Conservation (phyloP, 2,113 vertebrate genomes). For the Athene noctua region DNA sequence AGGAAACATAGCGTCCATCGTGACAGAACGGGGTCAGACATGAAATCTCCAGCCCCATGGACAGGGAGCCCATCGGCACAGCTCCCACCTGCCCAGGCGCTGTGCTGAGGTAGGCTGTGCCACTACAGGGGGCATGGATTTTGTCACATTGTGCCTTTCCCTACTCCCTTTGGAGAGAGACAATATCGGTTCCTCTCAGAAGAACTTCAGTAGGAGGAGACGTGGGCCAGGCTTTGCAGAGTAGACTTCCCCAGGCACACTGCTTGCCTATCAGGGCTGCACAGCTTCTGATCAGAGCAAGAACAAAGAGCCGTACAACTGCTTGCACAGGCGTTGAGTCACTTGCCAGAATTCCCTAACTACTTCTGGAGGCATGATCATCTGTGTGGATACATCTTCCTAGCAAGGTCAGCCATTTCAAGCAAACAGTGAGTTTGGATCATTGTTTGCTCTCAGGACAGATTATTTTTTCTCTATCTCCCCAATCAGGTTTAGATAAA, state of each 20-base stretch:
- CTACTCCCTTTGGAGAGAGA: background rate
- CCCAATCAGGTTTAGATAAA: background rate
- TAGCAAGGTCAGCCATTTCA: conserved; percentile 26
- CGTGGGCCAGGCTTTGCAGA: background rate
- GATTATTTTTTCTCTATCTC: conserved; percentile 46
- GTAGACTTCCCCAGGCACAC: background rate
- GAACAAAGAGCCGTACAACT: background rate
- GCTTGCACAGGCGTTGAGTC: rapidly evolving
- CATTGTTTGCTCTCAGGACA: background rate
- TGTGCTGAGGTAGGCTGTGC: background rate
- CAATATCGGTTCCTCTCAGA: background rate
- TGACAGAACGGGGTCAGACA: rapidly evolving
- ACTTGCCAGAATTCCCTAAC: background rate
- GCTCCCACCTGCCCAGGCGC: rapidly evolving
- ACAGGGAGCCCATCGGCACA: background rate
- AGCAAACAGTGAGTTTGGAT: conserved; percentile 18
- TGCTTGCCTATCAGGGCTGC: background rate
- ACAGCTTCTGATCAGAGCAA: background rate
- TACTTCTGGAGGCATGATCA: background rate
- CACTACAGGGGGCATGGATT: background rate
- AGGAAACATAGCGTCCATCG: rapidly evolving
- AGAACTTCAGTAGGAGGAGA: background rate
- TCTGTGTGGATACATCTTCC: rapidly evolving
- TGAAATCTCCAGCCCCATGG: background rate
- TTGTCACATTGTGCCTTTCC: background rate